Evolutionary conservation across 2,797 vertebrate species (phyloP).

Genomic region (Apogon talboti): DNA sequence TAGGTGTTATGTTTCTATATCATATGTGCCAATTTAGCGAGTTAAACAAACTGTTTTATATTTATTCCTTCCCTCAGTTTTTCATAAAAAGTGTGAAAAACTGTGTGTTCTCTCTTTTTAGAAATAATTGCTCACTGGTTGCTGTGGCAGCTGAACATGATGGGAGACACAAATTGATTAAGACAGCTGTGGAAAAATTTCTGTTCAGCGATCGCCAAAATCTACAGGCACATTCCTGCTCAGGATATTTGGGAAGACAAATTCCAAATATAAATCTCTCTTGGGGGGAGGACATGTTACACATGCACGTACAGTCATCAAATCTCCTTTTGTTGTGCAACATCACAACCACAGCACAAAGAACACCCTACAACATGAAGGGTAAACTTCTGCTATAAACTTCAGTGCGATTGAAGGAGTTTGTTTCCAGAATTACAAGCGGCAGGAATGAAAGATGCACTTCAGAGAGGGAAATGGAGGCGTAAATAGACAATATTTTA

Average conservation of each 20-base stretch:
- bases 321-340: constrained; percentile 29
- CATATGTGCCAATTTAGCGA: neutral
- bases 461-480: constrained; percentile 15
- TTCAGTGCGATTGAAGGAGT: neutral
- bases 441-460: constrained; percentile 26
- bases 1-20: neutral
- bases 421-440: constrained; percentile 21
- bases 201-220: constrained; percentile 51
- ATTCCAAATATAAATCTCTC: constrained; percentile 63
- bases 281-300: constrained; percentile 34
- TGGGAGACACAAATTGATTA: constrained; percentile 54
- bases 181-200: constrained; percentile 68
- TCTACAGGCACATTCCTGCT: constrained; percentile 53
- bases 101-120: constrained; percentile 30
- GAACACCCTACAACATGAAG: constrained; percentile 17
- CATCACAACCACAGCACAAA: constrained; percentile 39
- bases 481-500: constrained; percentile 21
- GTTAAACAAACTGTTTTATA: neutral
- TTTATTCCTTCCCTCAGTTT: constrained; percentile 19
- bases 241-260: constrained; percentile 56
- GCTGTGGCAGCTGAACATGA: constrained; percentile 22
- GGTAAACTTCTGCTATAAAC: constrained; percentile 22
- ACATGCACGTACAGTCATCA: constrained; percentile 44
- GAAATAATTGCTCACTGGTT: constrained; percentile 41
- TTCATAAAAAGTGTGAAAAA: constrained; percentile 12